Percentiles rank a stretch among this genome's conserved stretches.
Conservation (phyloP, 2,888 invertebrate species). For the Lapara coniferarum region DNA sequence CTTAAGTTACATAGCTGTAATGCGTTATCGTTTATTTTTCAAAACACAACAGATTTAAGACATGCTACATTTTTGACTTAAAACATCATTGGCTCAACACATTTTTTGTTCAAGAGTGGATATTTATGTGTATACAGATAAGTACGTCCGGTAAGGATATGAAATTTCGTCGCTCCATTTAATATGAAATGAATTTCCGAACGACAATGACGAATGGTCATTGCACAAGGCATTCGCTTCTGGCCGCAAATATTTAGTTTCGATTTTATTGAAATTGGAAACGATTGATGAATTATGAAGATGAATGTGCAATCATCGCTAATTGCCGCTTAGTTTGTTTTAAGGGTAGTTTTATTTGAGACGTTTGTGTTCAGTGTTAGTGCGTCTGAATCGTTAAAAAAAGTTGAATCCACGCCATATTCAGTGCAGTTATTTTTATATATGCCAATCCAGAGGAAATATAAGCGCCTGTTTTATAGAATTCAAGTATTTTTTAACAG, state of each 20-base stretch:
- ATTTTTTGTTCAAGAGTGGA: not conserved
- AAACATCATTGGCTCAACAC: not conserved
- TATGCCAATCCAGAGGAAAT: no score
- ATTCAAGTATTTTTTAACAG: no score
- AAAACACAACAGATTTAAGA: no score
- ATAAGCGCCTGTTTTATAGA: no score
- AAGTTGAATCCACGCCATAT: no score
- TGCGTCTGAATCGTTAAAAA: not conserved
- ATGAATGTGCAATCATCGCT: not conserved
- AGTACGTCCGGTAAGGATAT: constrained; percentile 30
- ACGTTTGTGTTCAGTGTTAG: no score
- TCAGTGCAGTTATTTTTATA: no score
- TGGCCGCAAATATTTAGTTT: constrained; percentile 48
- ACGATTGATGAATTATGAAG: constrained; percentile 17
- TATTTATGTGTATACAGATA: constrained; percentile 5
- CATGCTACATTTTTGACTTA: not conserved
- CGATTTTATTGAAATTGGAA: constrained; percentile 36
- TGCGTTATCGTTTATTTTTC: no score
- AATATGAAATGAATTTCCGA: constrained; percentile 41
- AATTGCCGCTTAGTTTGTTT: not conserved
- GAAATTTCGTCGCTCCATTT: constrained; percentile 36
- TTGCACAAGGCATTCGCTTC: constrained; percentile 40
- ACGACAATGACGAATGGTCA: constrained; percentile 46
- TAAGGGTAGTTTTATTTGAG: not conserved
- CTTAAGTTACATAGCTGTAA: no score